Base-by-base conservation (phyloP, 2,888 invertebrate species). In the Busseola fusca region DNA sequence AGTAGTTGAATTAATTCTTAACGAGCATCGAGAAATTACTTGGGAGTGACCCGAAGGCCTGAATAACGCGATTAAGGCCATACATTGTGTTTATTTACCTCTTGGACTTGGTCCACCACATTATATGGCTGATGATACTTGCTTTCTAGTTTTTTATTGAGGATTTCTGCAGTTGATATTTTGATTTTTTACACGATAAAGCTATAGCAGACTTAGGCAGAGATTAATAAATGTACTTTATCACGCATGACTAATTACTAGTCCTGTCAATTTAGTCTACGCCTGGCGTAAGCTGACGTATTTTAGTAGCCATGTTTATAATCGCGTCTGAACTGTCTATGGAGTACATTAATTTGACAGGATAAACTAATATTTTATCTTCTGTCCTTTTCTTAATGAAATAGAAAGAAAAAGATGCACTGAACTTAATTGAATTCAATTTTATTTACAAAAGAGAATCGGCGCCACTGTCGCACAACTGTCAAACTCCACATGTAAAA, bases 1-100 rank as follows among this genome's bases (percentile, higher is more conserved):
- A 88, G 87, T 84, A 88, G 86, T 86, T 85, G 87, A 90, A 90
- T 90, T 89, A 91, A 91, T 88, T 89, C 90, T 87, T 86, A 87
- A 87, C 88, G 84, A 87, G 86, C 84, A 83, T 81, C 83, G 81
- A 86, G 84, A 87, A 87, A 88, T 87, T 87, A 87, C 84, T 84
- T 83, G 86, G 82, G 76, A 80, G 64, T 71, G 82, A 69, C 79
- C 67, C 71, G 71, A 76, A 82, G 80, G 80, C 84, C 83, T 86
- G 87, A 88, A 90, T 88, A 82, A 70, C 71, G 68, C 77, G 88
- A 91, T 91, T 91, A 90, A 81, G 91, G 90, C 85, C 91, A 87
- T 80, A 85, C 76, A 87, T 88, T 87, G 85, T 87, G 65, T 84
- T 83, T 73, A 82, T 81, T 80, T 85, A 76, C 82, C 81, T 73